Conservation (phyloP, 1,140 invertebrate species). For the Euglossa dilemma region DNA sequence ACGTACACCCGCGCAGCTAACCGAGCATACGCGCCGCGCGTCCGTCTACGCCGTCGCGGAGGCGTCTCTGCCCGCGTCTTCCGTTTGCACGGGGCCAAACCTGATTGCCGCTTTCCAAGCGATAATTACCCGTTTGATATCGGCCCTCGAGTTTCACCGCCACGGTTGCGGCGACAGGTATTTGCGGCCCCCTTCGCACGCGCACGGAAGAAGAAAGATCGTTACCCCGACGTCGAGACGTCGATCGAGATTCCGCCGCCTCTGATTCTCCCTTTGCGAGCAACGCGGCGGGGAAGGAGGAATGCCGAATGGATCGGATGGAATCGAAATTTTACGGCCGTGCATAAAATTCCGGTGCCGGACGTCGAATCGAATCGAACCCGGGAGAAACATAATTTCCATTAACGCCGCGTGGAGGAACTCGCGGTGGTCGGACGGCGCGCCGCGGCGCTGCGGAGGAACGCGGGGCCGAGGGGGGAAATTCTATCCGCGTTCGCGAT, state of each 20-base stretch:
- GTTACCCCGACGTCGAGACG: no score
- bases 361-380: neutral
- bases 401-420: neutral
- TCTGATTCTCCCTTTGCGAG: neutral
- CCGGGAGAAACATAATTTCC: constrained; percentile 14
- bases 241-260: neutral
- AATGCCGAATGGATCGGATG: neutral
- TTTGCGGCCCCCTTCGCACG: neutral
- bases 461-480: neutral
- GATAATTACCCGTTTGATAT: constrained; percentile 59
- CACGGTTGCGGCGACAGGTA: neutral
- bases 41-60: constrained; percentile 18
- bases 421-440: neutral
- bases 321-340: constrained; percentile 23
- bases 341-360: constrained; percentile 1
- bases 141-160: neutral
- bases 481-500: neutral
- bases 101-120: constrained; percentile 47
- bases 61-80: constrained; percentile 21
- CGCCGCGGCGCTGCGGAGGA: neutral
- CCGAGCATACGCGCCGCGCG: constrained; percentile 6
- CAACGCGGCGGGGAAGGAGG: neutral
- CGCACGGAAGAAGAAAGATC: neutral
- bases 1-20: constrained; percentile 41
- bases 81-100: constrained; percentile 33